Percentiles rank a stretch among this genome's conserved stretches.
Evolutionary conservation across 2,888 invertebrate species (phyloP).

Genomic region (Pelosia muscerda): DNA sequence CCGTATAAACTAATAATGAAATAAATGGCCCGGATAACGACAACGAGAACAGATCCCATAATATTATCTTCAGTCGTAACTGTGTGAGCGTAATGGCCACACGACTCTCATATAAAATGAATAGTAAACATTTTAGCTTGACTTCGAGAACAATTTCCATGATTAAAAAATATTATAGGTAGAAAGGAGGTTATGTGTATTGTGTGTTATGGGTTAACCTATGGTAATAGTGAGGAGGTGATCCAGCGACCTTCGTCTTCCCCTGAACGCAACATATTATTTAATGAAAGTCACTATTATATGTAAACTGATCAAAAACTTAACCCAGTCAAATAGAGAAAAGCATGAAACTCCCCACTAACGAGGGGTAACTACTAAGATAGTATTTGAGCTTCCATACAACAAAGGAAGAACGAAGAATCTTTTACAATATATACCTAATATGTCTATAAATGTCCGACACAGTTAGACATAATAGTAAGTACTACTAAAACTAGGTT

Average conservation of each 20-base stretch:
- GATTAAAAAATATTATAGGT: conserved; percentile 6
- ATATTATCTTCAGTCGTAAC: conserved; percentile 9
- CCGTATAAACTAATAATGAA: conserved; percentile 11
- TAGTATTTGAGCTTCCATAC: too few species aligned
- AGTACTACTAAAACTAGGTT: not conserved
- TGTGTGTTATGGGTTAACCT: not conserved
- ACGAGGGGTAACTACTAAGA: too few species aligned
- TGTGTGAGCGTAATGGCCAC: conserved; percentile 3
- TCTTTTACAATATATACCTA: too few species aligned
- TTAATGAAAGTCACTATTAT: not conserved
- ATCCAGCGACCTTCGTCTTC: too few species aligned
- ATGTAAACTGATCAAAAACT: too few species aligned
- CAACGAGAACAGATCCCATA: conserved; percentile 8
- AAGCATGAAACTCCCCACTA: too few species aligned
- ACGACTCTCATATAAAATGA: not conserved
- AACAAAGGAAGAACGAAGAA: too few species aligned
- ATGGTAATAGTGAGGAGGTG: not conserved
- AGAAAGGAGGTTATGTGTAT: not conserved
- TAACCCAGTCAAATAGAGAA: too few species aligned
- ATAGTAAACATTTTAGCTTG: conserved; percentile 6
- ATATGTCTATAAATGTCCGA: too few species aligned
- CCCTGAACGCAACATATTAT: not conserved
- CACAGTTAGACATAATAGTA: not conserved
- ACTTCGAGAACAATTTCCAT: not conserved
- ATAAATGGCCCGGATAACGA: conserved; percentile 4